Conservation (phyloP, 1,140 invertebrate genomes). For the Dryas iulia region DNA sequence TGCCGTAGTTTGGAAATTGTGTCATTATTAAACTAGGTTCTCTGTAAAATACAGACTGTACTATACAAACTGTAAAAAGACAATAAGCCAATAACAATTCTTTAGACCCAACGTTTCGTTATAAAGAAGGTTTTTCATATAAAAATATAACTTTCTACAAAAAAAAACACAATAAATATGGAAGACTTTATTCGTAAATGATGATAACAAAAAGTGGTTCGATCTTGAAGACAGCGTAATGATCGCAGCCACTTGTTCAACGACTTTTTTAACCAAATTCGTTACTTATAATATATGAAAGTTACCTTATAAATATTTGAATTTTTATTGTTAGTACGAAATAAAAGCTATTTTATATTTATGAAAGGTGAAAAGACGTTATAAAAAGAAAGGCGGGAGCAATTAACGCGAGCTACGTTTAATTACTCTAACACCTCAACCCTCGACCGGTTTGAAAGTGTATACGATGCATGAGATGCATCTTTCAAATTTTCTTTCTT, state of each 20-base stretch:
- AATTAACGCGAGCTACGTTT: background rate
- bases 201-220: conserved; percentile 14
- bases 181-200: background rate
- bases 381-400: background rate
- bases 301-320: background rate
- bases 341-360: background rate
- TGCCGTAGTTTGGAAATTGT: too few relatives aligned
- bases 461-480: background rate
- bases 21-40: too few relatives aligned
- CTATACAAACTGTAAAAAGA: too few relatives aligned
- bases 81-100: too few relatives aligned
- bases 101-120: too few relatives aligned
- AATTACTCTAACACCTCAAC: background rate
- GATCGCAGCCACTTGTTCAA: background rate
- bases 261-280: conserved; percentile 17
- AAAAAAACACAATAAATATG: too few relatives aligned
- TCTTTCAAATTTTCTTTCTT: background rate
- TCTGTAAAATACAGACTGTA: too few relatives aligned
- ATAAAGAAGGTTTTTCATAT: too few relatives aligned
- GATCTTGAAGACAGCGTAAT: background rate
- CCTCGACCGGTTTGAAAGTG: background rate
- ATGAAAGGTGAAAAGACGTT: background rate
- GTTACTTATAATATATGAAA: background rate
- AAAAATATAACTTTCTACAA: too few relatives aligned
- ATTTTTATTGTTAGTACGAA: background rate